Percentiles rank a stretch among this genome's conserved stretches.
Evolutionary conservation across 2,888 invertebrate species (phyloP).

Genomic region (Bibio marci): DNA sequence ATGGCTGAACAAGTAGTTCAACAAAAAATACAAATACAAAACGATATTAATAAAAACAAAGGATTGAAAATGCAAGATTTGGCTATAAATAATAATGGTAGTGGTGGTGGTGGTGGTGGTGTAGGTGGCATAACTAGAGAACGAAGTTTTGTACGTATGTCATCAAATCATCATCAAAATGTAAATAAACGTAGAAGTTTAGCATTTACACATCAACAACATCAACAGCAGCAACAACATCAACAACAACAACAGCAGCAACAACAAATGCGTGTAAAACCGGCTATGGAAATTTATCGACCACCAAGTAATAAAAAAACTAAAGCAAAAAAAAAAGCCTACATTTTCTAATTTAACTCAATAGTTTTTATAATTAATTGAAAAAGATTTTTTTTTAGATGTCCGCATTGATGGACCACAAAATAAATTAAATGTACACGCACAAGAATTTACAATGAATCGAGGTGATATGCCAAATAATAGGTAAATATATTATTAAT

Average conservation of each 20-base stretch:
- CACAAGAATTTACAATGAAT: slow-evolving; percentile 75
- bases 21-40: slow-evolving; percentile 23
- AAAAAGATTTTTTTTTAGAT: slow-evolving; percentile 26
- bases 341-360: slow-evolving; percentile 8
- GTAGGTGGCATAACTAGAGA: slow-evolving; percentile 43
- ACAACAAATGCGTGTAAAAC: slow-evolving; percentile 47
- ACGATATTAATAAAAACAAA: slow-evolving; percentile 5
- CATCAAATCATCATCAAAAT: slow-evolving; percentile 39
- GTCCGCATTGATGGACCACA: slow-evolving; percentile 39
- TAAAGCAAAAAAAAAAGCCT: not conserved
- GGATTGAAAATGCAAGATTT: slow-evolving; percentile 4
- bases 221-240: slow-evolving; percentile 16
- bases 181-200: slow-evolving; percentile 53
- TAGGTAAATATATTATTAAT: slow-evolving; percentile 7
- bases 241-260: slow-evolving; percentile 22
- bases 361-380: slow-evolving; percentile 1
- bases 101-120: slow-evolving; percentile 13
- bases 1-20: slow-evolving; percentile 22
- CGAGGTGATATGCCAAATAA: slow-evolving; percentile 17
- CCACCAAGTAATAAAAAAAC: slow-evolving; percentile 51
- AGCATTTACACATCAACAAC: slow-evolving; percentile 41
- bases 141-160: slow-evolving; percentile 46
- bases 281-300: slow-evolving; percentile 74
- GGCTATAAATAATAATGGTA: not conserved
- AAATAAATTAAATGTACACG: slow-evolving; percentile 70